Evolutionary conservation across 2,113 vertebrate species (phyloP), one percentile per base, ranked within the genome.

Genomic region (Thomomys bottae): DNA sequence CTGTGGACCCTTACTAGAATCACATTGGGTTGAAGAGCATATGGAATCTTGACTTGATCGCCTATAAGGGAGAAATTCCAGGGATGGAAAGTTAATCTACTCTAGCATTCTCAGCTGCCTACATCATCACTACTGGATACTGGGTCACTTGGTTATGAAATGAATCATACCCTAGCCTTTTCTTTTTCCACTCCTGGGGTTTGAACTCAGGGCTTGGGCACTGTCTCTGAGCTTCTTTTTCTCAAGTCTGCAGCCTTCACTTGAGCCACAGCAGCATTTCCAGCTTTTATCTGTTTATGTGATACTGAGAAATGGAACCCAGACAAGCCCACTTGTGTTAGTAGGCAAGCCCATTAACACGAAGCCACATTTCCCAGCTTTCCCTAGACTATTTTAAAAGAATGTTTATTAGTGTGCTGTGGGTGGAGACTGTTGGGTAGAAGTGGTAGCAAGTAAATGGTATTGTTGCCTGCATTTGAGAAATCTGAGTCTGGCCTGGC

Each of bases 11-110:
- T 73, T 96, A 81, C 94, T 97, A 28, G 96, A 97, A 2, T 94
- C 96, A 87, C 90, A 94, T 0, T 95, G 96, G 49, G 92, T 94
- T 0, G 96, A 97, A 10, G 95, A 96, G 7, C 91, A 92, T 24
- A 96, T 9, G 12, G 96, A 97, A 23, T 97, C 96, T 75, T 96
- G 93, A 75, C 96, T 97, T 24, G 66, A 57, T 90, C 42, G 90
- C 87, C 96, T 97, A 1, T 2, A 36, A 86, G n/a, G 24, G 24
- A 73, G 49, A n/a, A 94, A 84, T 20, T 20, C 84, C 67, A 18
- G 26, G 24, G 34, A 81, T 57, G 66, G 82, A 80, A 64, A 34
- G 54, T 81, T 77, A 59, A 89, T 40, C 38, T 24, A 61, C 2
- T 42, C 40, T 28, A 14, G 85, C 57, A 6, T 36, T 59, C 40